Base-by-base conservation (phyloP, 2,888 invertebrate species). In the Spisula solida region DNA sequence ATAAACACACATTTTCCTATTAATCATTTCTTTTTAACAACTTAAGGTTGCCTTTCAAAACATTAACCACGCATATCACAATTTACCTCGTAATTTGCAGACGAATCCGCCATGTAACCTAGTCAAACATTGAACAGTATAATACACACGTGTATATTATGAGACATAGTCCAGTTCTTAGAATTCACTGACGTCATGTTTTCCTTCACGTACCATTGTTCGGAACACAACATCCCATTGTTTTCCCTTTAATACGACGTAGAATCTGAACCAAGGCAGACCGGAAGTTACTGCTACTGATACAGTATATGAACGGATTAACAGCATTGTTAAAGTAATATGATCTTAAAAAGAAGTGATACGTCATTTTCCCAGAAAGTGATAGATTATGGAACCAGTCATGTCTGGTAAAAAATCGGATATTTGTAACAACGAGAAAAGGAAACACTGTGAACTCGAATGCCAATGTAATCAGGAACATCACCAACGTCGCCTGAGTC, bases 291-390 rank as follows among this genome's bases (percentile, higher is more conserved):
- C 92, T 92, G 82, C 94, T 95, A 75, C 94, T 94, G 85, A 95
- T 94, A 84, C 95, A 94, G 88, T 95, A 95, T 83, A 95, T 95
- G 80, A 95, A 88, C 0, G 95, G 95, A 87, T 95, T 95, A 20
- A 95, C 88, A 10, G 94, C 93, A 87, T 94, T 94, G 88, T 94
- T 95, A 12, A 95, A 84, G 51, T 94, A 81, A 48, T 94, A 94
- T 12, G 93, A 93, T 18, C 94, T 82, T 34, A 94, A 90, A 41
- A 94, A 93, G 79, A 94, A 88, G 86, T 95, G 94, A 78, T 93
- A 94, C 41, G 92, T 70, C 48, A 93, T 93, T 82, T 94, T 94
- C 4, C 89, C 91, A 0, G 60, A 48, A 10, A 86, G 87, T 10
- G 90, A 88, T 66, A 93, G 91, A 25, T 82, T 80, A n/a, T 88